A percentile compares a stretch with the other conserved stretches of the same genome.
Conservation (phyloP, 2,797 vertebrate genomes). For the Tenualosa ilisha region DNA sequence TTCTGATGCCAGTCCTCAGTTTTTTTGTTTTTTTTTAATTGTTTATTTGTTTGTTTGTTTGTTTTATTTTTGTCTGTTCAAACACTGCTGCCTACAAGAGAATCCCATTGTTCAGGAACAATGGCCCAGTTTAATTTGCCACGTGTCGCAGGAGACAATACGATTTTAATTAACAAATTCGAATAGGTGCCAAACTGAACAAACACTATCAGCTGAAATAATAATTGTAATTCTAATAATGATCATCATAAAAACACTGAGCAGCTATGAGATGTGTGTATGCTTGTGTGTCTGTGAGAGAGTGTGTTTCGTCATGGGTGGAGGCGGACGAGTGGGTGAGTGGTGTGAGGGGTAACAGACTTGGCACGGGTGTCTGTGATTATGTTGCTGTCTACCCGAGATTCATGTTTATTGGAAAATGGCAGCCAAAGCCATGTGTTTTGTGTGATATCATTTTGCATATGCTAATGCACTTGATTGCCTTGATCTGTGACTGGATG, state of each 20-base stretch:
- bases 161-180: conserved; percentile 64
- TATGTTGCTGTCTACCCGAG: conserved; percentile 45
- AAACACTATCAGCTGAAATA: conserved; percentile 56
- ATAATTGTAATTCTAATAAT: conserved; percentile 55
- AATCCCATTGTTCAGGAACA: conserved; percentile 50
- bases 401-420: conserved; percentile 54
- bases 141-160: conserved; percentile 50
- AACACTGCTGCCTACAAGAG: conserved; percentile 34
- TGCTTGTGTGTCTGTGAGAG: not conserved
- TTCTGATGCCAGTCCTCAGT: conserved; percentile 15
- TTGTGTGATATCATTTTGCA: conserved; percentile 55
- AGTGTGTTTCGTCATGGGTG: not conserved
- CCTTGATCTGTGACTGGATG: conserved; percentile 51
- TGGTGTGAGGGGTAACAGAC: conserved; percentile 22
- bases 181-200: conserved; percentile 51
- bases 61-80: conserved; percentile 29
- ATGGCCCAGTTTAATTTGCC: conserved; percentile 53
- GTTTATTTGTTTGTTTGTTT: conserved; percentile 22
- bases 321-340: conserved; percentile 38
- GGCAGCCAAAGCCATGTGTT: conserved; percentile 52
- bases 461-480: conserved; percentile 59
- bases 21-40: conserved; percentile 21
- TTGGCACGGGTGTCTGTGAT: conserved; percentile 41
- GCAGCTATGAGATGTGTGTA: conserved; percentile 11
- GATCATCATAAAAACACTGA: conserved; percentile 41